These are phyloP conservation scores for Tinamus guttatus DNA, from an alignment of 2,113 vertebrate genomes.

Conservation along the genomic window DNA sequence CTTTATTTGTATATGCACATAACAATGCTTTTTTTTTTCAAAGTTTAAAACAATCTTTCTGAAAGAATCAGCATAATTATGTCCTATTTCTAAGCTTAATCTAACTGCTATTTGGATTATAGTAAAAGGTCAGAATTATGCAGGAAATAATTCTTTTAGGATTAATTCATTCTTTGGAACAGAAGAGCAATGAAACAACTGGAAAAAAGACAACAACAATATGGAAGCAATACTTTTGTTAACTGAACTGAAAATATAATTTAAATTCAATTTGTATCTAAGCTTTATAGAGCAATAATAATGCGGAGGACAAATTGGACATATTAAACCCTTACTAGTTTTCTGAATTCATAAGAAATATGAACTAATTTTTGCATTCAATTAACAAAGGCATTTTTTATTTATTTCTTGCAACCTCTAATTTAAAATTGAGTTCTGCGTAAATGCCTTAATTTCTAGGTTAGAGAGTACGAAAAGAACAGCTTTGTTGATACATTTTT, in stretches of 20 bases:
- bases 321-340: background rate
- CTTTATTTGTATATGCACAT: background rate
- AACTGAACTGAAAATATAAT: slow-evolving; percentile 30
- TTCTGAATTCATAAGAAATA: slow-evolving; percentile 13
- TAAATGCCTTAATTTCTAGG: background rate
- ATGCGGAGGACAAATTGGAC: background rate
- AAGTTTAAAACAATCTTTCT: background rate
- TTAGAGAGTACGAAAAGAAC: background rate
- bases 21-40: background rate
- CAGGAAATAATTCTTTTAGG: background rate
- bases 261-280: slow-evolving; percentile 22
- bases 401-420: background rate
- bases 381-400: background rate
- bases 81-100: background rate
- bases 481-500: background rate
- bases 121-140: background rate
- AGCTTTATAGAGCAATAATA: slow-evolving; percentile 7
- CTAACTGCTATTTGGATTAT: background rate
- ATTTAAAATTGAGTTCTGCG: slow-evolving; percentile 7
- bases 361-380: background rate
- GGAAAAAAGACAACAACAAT: background rate
- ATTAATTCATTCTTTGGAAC: background rate
- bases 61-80: background rate
- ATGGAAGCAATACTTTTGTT: background rate
- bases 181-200: background rate